Evolutionary conservation across 2,888 invertebrate species (phyloP).

Genomic region (Cheiracanthium punctorium): DNA sequence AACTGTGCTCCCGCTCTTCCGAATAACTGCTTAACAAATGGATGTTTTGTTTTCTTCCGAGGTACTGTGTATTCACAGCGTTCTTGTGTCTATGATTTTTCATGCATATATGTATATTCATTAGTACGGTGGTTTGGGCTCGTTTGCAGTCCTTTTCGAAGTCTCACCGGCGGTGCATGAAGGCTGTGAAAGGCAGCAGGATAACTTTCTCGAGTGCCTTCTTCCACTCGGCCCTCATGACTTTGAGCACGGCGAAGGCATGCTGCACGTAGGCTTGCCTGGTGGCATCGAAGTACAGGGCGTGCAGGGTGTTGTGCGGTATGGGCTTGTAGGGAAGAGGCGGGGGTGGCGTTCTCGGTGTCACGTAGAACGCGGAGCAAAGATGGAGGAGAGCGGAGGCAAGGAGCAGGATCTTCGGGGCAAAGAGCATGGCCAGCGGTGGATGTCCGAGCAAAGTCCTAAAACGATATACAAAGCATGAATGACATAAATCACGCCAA

Average conservation of each 20-base stretch:
- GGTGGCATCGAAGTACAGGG: slow-evolving; percentile 56
- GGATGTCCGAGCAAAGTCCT: neutral
- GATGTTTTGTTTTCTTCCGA: too few relatives aligned
- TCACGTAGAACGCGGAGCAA: neutral
- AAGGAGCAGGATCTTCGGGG: neutral
- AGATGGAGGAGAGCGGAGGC: neutral
- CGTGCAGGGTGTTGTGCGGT: slow-evolving; percentile 40
- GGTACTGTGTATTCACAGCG: too few relatives aligned
- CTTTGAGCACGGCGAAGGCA: slow-evolving; percentile 34
- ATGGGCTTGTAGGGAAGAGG: slow-evolving; percentile 40
- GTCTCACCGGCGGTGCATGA: neutral
- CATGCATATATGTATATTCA: too few relatives aligned
- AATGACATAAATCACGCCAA: neutral
- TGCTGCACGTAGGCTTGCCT: slow-evolving; percentile 50
- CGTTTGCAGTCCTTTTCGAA: neutral
- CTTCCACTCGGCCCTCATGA: slow-evolving; percentile 59
- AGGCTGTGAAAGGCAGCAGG: slow-evolving; percentile 37
- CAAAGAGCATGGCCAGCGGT: neutral
- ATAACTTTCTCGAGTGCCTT: slow-evolving; percentile 40
- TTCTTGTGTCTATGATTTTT: too few relatives aligned
- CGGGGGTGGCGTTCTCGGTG: neutral
- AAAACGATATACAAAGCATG: neutral
- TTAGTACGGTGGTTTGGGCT: neutral
- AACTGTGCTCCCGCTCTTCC: too few relatives aligned
- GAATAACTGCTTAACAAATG: too few relatives aligned